A percentile compares a stretch with the other conserved stretches of the same genome.
These are phyloP conservation scores for Chelonus insularis DNA, from an alignment of 1,140 invertebrate species.

Conservation along the genomic window DNA sequence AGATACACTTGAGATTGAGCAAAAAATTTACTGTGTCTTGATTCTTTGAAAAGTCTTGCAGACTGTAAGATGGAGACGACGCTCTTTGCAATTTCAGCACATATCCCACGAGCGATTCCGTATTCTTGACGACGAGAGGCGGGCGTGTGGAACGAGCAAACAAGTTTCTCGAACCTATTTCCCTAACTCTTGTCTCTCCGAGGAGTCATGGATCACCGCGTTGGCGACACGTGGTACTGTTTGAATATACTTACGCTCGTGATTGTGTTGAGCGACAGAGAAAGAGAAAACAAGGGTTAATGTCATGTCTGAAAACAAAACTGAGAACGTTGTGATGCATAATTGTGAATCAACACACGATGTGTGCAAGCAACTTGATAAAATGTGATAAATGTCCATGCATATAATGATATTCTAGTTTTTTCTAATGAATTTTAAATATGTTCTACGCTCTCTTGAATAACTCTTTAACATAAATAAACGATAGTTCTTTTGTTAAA, in stretches of 20 bases:
- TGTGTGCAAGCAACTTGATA: slow-evolving; percentile 53
- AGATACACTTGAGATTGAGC: neutral
- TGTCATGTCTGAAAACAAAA: slow-evolving; percentile 21
- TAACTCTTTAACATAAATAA: neutral
- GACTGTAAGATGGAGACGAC: neutral
- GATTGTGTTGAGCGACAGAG: neutral
- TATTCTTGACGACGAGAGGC: slow-evolving; percentile 50
- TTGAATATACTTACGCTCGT: slow-evolving; percentile 6
- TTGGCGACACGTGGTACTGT: slow-evolving; percentile 42
- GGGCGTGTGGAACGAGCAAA: slow-evolving; percentile 47
- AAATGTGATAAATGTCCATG: slow-evolving; percentile 53
- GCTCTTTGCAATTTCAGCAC: slow-evolving; percentile 47
- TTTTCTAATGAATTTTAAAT: slow-evolving; percentile 12
- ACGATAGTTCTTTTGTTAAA: too few relatives aligned
- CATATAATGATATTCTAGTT: neutral
- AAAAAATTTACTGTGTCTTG: neutral
- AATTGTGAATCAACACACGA: slow-evolving; percentile 60
- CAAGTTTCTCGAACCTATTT: slow-evolving; percentile 60
- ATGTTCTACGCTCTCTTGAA: neutral
- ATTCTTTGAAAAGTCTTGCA: neutral
- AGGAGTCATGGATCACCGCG: slow-evolving; percentile 58
- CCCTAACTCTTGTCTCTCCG: slow-evolving; percentile 55
- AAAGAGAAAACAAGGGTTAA: slow-evolving; percentile 2
- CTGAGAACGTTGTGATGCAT: slow-evolving; percentile 55
- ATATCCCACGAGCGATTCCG: slow-evolving; percentile 42